These are phyloP conservation scores for Tigriopus japonicus DNA, from an alignment of 1,140 invertebrate genomes.

Conservation along the genomic window DNA sequence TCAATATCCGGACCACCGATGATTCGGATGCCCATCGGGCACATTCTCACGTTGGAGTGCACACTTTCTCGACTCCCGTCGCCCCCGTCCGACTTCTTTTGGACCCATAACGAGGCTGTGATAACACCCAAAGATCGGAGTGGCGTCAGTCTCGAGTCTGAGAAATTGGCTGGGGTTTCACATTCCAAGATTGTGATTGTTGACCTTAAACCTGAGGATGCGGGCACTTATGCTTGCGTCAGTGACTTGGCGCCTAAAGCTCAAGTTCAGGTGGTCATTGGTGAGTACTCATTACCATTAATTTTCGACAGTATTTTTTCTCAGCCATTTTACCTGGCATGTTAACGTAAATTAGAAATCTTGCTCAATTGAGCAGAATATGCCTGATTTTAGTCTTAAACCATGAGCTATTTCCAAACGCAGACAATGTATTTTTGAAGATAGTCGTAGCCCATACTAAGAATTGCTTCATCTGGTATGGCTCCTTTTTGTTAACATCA, in stretches of 20 bases:
- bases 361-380: too few relatives aligned
- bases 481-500: too few relatives aligned
- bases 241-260: neutral
- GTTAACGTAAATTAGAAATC: too few relatives aligned
- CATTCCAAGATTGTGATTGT: neutral
- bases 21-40: neutral
- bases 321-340: too few relatives aligned
- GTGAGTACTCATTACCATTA: too few relatives aligned
- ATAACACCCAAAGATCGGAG: neutral
- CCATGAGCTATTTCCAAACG: too few relatives aligned
- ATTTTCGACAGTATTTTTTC: too few relatives aligned
- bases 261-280: neutral
- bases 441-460: too few relatives aligned
- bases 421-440: too few relatives aligned
- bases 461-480: too few relatives aligned
- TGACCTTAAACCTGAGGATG: neutral
- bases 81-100: neutral
- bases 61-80: neutral
- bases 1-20: neutral
- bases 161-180: neutral
- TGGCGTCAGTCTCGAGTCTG: neutral
- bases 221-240: neutral
- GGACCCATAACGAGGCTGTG: conserved; percentile 1
- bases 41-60: neutral
- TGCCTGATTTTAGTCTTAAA: too few relatives aligned